Conservation (phyloP, 1,140 invertebrate genomes). For the Drosophila bipectinata region DNA sequence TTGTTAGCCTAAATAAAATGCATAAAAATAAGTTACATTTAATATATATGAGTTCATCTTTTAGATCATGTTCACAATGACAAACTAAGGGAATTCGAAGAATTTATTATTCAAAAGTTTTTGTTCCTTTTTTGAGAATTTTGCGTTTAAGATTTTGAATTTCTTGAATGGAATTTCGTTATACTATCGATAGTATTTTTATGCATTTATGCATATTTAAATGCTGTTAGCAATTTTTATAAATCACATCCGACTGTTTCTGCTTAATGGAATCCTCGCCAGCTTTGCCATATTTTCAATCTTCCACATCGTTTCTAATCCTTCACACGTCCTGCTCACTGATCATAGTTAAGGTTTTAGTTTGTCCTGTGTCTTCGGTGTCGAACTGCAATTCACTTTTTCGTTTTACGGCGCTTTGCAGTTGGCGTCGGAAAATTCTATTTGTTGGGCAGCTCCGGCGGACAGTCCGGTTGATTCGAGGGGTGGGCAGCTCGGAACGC, state of each 20-base stretch:
- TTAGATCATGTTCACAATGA: constrained; percentile 76
- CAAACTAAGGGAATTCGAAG: constrained; percentile 59
- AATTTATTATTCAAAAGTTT: constrained; percentile 32
- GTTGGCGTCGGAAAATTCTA: constrained; percentile 83
- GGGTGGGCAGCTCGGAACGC: constrained; percentile 95
- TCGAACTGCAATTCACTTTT: constrained; percentile 82
- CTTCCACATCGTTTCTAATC: neutral
- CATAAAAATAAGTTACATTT: constrained; percentile 76
- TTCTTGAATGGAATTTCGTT: constrained; percentile 45
- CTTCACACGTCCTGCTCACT: constrained; percentile 3
- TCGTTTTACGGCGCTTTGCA: constrained; percentile 83
- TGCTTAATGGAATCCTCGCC: constrained; percentile 52
- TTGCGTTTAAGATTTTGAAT: constrained; percentile 39
- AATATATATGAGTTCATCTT: constrained; percentile 71
- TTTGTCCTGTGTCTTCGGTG: constrained; percentile 44
- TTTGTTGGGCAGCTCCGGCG: constrained; percentile 91
- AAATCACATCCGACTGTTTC: constrained; percentile 80
- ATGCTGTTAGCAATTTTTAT: constrained; percentile 78
- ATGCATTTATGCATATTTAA: constrained; percentile 80
- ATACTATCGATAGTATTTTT: constrained; percentile 69
- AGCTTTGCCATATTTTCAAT: constrained; percentile 2
- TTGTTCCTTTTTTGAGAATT: constrained; percentile 50
- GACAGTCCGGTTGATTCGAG: constrained; percentile 95
- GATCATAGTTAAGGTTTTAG: constrained; percentile 36
- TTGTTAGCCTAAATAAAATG: constrained; percentile 79